Conservation (phyloP, 1,140 invertebrate genomes). For the Apis mellifera region DNA sequence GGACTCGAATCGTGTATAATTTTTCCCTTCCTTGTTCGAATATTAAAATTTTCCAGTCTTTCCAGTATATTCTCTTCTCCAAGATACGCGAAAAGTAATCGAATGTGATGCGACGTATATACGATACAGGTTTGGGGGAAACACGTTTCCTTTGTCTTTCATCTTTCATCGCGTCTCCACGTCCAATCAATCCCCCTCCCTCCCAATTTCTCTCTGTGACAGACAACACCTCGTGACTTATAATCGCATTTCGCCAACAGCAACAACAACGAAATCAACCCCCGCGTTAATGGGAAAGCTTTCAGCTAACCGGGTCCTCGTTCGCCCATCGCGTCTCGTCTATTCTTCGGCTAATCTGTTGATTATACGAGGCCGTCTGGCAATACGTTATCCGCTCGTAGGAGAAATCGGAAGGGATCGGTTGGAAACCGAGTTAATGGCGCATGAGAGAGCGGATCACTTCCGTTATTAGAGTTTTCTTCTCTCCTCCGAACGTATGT, state of each 20-base stretch:
- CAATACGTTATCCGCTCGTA: conserved; percentile 80
- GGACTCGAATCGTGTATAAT: no score
- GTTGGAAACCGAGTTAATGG: conserved; percentile 25
- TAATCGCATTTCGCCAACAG: conserved; percentile 80
- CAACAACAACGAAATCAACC: conserved; percentile 71
- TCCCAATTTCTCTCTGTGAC: conserved; percentile 30
- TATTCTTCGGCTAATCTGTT: conserved; percentile 81
- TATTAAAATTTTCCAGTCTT: no score
- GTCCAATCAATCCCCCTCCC: conserved; percentile 77
- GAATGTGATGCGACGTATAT: no score
- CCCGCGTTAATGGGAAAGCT: conserved; percentile 80
- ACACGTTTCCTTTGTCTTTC: conserved; percentile 69
- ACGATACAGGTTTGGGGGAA: conserved; percentile 38
- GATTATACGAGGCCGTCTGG: conserved; percentile 80
- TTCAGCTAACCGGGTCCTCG: conserved; percentile 80
- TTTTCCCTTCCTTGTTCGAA: no score
- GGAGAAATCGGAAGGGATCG: conserved; percentile 29
- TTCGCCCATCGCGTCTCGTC: conserved; percentile 75
- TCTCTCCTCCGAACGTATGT: no score
- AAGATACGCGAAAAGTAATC: no score
- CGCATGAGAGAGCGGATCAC: conserved; percentile 34
- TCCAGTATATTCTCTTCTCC: no score
- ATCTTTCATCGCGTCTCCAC: conserved; percentile 70
- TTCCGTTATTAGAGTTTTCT: conserved; percentile 5
- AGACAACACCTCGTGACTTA: conserved; percentile 80